A percentile compares a stretch with the other conserved stretches of the same genome.
Evolutionary conservation across 2,797 vertebrate genomes (phyloP).

Genomic region (Benthosema pterotum): DNA sequence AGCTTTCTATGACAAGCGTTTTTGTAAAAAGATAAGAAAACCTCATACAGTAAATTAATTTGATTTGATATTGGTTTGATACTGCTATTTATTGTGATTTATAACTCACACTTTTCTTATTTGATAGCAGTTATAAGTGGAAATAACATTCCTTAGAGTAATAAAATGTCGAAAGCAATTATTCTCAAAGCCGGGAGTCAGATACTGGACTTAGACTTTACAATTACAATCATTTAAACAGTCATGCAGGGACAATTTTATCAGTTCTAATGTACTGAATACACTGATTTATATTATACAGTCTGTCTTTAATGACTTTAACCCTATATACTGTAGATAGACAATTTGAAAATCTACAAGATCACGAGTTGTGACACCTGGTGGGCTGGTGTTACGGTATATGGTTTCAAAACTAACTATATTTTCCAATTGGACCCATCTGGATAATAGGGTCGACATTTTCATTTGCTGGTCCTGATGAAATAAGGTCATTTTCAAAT

Average conservation of each 20-base stretch:
- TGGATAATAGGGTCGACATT: no score
- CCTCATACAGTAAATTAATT: conserved; percentile 20
- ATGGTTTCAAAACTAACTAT: no score
- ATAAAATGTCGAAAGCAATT: conserved; percentile 6
- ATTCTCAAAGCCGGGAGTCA: conserved; percentile 1
- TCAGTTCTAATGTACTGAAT: no score
- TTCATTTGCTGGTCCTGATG: no score
- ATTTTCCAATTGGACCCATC: no score
- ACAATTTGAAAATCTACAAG: no score
- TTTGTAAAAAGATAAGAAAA: neutral
- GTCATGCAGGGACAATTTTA: neutral
- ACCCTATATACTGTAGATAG: no score
- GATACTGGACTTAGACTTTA: neutral
- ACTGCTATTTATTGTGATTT: conserved; percentile 27
- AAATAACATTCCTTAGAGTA: conserved; percentile 1
- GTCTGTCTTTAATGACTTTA: no score
- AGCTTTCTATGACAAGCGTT: conserved; percentile 1
- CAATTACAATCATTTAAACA: neutral
- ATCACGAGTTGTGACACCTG: no score
- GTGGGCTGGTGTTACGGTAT: no score
- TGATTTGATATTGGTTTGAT: conserved; percentile 21
- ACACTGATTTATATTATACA: no score
- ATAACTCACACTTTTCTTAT: conserved; percentile 11
- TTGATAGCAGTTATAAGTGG: conserved; percentile 16
- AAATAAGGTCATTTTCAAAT: no score